These are phyloP conservation scores for Nematopogon swammerdamellus DNA, from an alignment of 2,888 invertebrate genomes.

Conservation along the genomic window DNA sequence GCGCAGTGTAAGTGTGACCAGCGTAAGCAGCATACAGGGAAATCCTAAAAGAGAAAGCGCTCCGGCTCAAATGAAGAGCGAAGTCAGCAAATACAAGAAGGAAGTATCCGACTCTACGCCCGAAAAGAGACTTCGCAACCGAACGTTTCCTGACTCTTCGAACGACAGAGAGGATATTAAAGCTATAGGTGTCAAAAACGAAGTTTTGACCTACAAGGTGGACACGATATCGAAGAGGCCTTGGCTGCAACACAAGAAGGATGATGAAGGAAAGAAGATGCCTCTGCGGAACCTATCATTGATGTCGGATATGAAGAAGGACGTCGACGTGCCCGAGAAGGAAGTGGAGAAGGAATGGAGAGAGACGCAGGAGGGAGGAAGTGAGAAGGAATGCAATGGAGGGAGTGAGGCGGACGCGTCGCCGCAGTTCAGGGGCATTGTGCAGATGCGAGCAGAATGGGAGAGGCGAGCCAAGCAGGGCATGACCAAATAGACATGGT, in stretches of 20 bases:
- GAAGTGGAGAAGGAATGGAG: slow-evolving; percentile 31
- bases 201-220: slow-evolving; percentile 39
- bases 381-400: slow-evolving; percentile 27
- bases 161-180: slow-evolving; percentile 48
- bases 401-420: slow-evolving; percentile 39
- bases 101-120: slow-evolving; percentile 51
- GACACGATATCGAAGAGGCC: slow-evolving; percentile 42
- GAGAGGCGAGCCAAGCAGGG: slow-evolving; percentile 73
- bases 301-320: slow-evolving; percentile 1
- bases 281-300: slow-evolving; percentile 22
- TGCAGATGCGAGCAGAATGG: slow-evolving; percentile 75
- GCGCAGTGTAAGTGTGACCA: slow-evolving; percentile 41
- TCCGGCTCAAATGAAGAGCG: slow-evolving; percentile 32
- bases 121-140: slow-evolving; percentile 43
- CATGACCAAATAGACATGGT: slow-evolving; percentile 56
- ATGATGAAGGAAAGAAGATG: slow-evolving; percentile 25
- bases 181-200: slow-evolving; percentile 31
- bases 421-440: slow-evolving; percentile 67
- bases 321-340: slow-evolving; percentile 27
- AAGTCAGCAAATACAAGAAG: slow-evolving; percentile 47
- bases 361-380: slow-evolving; percentile 21
- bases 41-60: slow-evolving; percentile 43
- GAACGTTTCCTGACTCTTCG: slow-evolving; percentile 48
- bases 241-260: slow-evolving; percentile 32
- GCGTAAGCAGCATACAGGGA: slow-evolving; percentile 19